Evolutionary conservation across 2,888 invertebrate species (phyloP).

Genomic region (Eupsilia transversa): DNA sequence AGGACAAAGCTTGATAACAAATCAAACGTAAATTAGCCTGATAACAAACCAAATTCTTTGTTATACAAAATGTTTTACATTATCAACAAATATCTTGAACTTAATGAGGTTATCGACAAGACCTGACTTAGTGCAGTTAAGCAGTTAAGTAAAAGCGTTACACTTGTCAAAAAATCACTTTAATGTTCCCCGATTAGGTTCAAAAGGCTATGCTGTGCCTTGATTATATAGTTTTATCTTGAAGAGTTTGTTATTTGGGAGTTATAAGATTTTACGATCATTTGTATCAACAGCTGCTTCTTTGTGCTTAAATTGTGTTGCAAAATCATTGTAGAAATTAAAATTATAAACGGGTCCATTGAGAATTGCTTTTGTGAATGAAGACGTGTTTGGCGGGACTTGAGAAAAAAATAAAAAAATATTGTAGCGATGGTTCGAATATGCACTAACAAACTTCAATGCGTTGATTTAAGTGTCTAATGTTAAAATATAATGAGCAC

Average conservation of each 20-base stretch:
- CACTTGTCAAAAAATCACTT: neutral
- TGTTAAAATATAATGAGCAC: constrained; percentile 84
- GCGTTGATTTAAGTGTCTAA: constrained; percentile 65
- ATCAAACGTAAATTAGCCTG: constrained; percentile 40
- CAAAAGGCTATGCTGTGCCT: neutral
- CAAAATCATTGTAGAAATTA: constrained; percentile 6
- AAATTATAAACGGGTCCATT: constrained; percentile 15
- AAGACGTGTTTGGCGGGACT: neutral
- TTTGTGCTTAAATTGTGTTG: constrained; percentile 11
- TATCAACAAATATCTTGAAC: constrained; percentile 37
- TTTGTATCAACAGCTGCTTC: neutral
- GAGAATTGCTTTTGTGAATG: constrained; percentile 16
- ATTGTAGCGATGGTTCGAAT: neutral
- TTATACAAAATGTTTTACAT: constrained; percentile 32
- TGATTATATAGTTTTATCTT: constrained; percentile 2
- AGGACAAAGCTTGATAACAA: constrained; percentile 56
- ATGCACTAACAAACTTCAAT: constrained; percentile 65
- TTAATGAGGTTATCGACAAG: constrained; percentile 37
- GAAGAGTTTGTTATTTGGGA: neutral
- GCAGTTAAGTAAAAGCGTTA: neutral
- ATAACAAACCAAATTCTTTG: constrained; percentile 38
- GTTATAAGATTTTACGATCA: constrained; percentile 5
- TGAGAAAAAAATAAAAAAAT: neutral
- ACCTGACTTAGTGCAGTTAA: constrained; percentile 6
- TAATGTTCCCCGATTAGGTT: neutral